phyloP scores from a whole-genome alignment of 2,113 vertebrate species.

The Atlantisia rogersi region DNA sequence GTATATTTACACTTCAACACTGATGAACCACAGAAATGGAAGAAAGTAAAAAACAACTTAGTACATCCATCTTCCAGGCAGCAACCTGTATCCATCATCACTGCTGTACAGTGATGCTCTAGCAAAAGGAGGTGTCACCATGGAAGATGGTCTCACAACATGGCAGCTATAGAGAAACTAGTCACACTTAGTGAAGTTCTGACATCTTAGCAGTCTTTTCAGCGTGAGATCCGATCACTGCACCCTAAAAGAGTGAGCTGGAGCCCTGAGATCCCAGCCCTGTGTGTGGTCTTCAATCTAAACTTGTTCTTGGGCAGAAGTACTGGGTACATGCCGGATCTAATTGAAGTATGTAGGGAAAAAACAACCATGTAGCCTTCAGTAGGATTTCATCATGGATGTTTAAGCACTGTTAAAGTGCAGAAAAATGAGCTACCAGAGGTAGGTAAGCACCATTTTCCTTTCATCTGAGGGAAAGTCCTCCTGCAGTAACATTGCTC shows the following conservation, averaged over 20 bases:
- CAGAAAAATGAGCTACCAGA: constrained; percentile 3
- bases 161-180: not conserved
- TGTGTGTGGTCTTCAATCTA: rapidly evolving
- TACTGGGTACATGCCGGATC: not conserved
- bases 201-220: not conserved
- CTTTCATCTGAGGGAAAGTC: not conserved
- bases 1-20: not conserved
- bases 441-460: not conserved
- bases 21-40: not conserved
- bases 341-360: not conserved
- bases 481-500: not conserved
- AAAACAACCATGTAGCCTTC: not conserved
- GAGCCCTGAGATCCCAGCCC: not conserved
- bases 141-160: rapidly evolving
- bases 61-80: not conserved
- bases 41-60: not conserved
- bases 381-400: not conserved
- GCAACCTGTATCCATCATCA: not conserved
- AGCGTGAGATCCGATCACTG: not conserved
- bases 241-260: not conserved
- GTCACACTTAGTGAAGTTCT: not conserved
- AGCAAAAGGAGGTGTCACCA: not conserved
- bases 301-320: not conserved
- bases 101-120: not conserved
- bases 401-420: not conserved